Evolutionary conservation across 1,140 invertebrate species (phyloP), one percentile per base, ranked within the genome.

Genomic region (Helicoverpa zea): DNA sequence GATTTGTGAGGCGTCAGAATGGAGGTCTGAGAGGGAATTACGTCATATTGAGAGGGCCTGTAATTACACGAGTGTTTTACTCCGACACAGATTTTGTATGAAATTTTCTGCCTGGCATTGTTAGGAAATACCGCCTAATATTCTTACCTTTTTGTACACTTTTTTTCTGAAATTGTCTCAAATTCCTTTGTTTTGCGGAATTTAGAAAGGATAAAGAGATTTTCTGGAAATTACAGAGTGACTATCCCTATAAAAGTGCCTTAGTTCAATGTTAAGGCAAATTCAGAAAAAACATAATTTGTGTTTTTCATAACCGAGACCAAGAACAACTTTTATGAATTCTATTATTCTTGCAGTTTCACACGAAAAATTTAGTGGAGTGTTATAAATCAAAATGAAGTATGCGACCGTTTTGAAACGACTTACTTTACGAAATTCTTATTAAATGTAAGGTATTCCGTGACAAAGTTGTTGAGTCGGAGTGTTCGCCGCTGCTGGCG

Each of bases 331-430:
- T 47, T 64, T 30, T 72, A 72, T 72, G 54, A 72, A 72, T 72
- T 72, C 68, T 52, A 72, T 72, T 72, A 52, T 23, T 72, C 49
- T 29, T 30, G n/a, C 49, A 54, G 29, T 64, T 72, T 49, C 68
- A 52, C 23, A 49, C 23, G 23, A 23, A 52, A 54, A 68, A 51
- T 30, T 51, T 49, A 12, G 47, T 23, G 68, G 47, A 52, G 49
- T 14, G 49, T 54, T 43, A 72, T 72, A 72, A 72, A 72, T 72
- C 68, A 72, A 72, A 72, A 72, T 72, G 68, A 72, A 29, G 66
- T 70, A 72, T 72, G 68, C 49, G 68, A 72, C 16, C 68, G 49
- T 72, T 72, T 72, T 29, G 68, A 72, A 29, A 5, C 14, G 18
- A 29, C 18, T 51, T 18, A 51, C 47, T 49, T 63, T 63, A 51